phyloP scores from a whole-genome alignment of 2,888 invertebrate genomes.

The Atrina japonica region DNA sequence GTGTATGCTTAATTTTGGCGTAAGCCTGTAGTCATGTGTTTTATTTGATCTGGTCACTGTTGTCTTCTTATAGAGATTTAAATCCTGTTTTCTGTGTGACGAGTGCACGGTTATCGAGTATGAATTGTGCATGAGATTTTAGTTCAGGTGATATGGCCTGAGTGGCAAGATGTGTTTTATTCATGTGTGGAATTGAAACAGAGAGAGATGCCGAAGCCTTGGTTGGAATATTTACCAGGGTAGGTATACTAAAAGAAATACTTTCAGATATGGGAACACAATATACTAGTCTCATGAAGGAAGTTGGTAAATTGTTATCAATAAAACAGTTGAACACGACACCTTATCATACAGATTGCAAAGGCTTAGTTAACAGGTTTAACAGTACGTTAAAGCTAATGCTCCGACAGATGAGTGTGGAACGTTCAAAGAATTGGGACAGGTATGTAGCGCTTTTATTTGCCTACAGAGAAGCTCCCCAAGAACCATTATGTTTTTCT shows the following conservation, averaged over 20 bases:
- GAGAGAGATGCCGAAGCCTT: conserved; percentile 9
- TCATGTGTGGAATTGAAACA: conserved; percentile 27
- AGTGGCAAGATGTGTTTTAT: too few relatives aligned
- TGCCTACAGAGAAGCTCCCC: conserved; percentile 53
- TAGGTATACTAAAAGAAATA: too few relatives aligned
- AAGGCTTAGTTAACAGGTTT: conserved; percentile 49
- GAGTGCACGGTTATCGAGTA: too few relatives aligned
- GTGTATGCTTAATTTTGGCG: too few relatives aligned
- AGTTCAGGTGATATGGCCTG: too few relatives aligned
- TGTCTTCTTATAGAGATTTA: too few relatives aligned
- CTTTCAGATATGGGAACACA: conserved; percentile 37
- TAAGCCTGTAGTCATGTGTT: too few relatives aligned
- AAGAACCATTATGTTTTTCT: conserved; percentile 46
- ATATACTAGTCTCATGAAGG: conserved; percentile 52
- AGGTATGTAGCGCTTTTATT: conserved; percentile 48
- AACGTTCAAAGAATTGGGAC: conserved; percentile 56
- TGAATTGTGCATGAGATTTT: too few relatives aligned
- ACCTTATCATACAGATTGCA: conserved; percentile 50
- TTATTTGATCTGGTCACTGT: too few relatives aligned
- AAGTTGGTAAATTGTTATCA: conserved; percentile 41
- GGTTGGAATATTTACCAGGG: too few relatives aligned
- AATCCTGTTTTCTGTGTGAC: too few relatives aligned
- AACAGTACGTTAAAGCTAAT: conserved; percentile 54
- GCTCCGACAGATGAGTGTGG: conserved; percentile 45
- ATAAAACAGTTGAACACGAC: conserved; percentile 45